These are phyloP conservation scores for Listronotus oregonensis DNA, from an alignment of 1,140 invertebrate genomes.

Conservation along the genomic window DNA sequence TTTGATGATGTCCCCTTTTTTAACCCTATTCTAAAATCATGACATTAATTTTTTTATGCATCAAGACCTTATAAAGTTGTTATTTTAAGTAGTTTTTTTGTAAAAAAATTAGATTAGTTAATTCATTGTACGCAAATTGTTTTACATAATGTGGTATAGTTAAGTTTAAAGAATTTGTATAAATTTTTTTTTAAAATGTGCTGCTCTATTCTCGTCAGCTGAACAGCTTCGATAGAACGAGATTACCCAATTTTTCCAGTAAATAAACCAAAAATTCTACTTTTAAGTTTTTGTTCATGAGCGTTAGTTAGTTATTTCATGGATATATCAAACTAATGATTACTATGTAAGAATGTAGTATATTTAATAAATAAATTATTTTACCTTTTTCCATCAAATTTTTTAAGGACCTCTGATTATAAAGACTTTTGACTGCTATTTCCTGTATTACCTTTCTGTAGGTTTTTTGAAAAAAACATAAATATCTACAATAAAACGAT, in stretches of 20 bases:
- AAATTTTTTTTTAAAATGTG: no score
- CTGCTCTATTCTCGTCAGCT: no score
- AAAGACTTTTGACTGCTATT: conserved; percentile 24
- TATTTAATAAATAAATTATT: conserved; percentile 40
- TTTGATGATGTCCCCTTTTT: no score
- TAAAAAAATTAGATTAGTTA: no score
- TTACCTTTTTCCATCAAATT: conserved; percentile 18
- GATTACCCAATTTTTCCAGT: background rate
- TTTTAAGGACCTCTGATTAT: conserved; percentile 26
- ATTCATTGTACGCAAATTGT: no score
- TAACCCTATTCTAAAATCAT: no score
- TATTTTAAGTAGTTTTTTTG: no score
- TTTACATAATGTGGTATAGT: no score
- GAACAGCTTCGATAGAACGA: no score
- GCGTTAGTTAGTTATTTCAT: background rate
- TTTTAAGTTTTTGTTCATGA: background rate
- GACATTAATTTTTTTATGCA: no score
- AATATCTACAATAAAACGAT: background rate
- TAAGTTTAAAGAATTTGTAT: no score
- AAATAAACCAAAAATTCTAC: conserved; percentile 25
- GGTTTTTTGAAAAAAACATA: conserved; percentile 1
- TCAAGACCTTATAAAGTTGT: no score
- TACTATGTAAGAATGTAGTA: conserved; percentile 27
- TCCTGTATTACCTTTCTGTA: conserved; percentile 16
- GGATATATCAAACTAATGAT: background rate